Percentiles rank a stretch among this genome's conserved stretches.
These are phyloP conservation scores for Argyra leucocephala DNA, from an alignment of 2,888 invertebrate genomes.

Conservation along the genomic window DNA sequence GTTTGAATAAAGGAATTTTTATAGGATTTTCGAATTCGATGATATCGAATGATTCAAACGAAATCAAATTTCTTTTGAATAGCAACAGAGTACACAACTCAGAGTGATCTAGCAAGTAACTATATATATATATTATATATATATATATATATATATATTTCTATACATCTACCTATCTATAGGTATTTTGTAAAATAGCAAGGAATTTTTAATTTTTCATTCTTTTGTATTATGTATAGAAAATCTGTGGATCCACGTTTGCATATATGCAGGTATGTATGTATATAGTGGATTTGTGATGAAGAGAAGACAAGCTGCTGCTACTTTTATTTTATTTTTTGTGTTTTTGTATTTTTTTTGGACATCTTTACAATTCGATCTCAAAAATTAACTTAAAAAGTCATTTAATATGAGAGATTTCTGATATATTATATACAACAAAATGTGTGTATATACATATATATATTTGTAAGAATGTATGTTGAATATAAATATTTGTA, in stretches of 20 bases:
- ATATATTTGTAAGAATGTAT: neutral
- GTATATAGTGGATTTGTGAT: too few species aligned
- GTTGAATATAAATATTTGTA: too few species aligned
- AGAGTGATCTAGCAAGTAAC: neutral
- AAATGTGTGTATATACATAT: neutral
- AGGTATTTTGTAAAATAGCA: too few species aligned
- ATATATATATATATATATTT: neutral
- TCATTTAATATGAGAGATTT: neutral
- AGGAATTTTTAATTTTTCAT: too few species aligned
- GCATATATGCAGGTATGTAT: too few species aligned
- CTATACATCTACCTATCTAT: neutral
- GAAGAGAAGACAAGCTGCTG: too few species aligned
- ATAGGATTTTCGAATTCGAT: neutral
- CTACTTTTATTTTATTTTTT: too few species aligned
- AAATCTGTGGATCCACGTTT: too few species aligned
- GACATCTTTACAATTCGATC: too few species aligned
- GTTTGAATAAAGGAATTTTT: neutral
- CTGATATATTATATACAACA: neutral
- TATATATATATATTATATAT: neutral
- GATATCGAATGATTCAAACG: neutral
- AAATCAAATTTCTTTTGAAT: neutral
- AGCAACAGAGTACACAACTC: neutral
- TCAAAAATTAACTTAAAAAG: neutral
- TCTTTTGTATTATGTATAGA: too few species aligned
- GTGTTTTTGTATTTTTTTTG: too few species aligned